phyloP scores from a whole-genome alignment of 2,888 invertebrate species.

The Tetramorium bicarinatum region DNA sequence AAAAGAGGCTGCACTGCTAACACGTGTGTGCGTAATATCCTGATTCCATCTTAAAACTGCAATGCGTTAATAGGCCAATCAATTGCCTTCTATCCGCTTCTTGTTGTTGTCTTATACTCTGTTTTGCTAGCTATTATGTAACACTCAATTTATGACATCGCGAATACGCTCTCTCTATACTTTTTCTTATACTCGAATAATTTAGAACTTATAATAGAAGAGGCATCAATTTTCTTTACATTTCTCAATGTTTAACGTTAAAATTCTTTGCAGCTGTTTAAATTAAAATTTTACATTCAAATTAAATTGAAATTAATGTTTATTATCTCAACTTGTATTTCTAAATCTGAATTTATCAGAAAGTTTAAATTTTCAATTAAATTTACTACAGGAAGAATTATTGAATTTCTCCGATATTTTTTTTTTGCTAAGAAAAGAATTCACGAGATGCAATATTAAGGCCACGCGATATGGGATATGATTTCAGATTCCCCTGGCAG shows the following conservation, averaged over 20 bases:
- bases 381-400: neutral
- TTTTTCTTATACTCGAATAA: neutral
- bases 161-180: neutral
- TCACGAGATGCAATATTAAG: neutral
- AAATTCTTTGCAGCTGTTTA: neutral
- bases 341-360: neutral
- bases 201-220: neutral
- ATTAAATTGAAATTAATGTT: neutral
- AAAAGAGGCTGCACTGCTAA: slow-evolving; percentile 25
- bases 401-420: neutral
- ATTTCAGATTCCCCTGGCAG: neutral
- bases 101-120: neutral
- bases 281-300: neutral
- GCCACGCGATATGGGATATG: neutral
- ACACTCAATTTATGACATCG: neutral
- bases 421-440: neutral
- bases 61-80: slow-evolving; percentile 41
- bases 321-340: neutral
- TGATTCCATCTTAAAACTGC: neutral
- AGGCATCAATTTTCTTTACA: neutral
- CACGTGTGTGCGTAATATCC: neutral
- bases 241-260: neutral
- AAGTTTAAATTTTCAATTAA: neutral
- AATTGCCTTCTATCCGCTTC: slow-evolving; percentile 3
- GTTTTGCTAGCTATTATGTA: neutral